Evolutionary conservation across 1,140 invertebrate genomes (phyloP).

Genomic region (Dendroctonus valens): DNA sequence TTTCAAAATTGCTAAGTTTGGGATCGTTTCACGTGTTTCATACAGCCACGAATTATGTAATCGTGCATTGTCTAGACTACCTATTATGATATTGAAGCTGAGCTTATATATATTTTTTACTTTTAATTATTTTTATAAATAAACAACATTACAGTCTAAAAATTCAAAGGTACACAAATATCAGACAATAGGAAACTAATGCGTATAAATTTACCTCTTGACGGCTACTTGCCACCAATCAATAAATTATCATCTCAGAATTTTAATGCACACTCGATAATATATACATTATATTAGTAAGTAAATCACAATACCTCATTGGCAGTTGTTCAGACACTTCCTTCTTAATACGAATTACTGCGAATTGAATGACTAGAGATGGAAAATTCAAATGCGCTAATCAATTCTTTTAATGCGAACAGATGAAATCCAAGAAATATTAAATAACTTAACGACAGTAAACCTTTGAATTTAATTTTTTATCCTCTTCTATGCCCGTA

Average conservation of each 20-base stretch:
- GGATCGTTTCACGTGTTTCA: constrained; percentile 2
- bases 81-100: constrained; percentile 28
- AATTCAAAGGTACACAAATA: constrained; percentile 47
- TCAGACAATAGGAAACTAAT: constrained; percentile 44
- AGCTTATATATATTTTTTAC: constrained; percentile 28
- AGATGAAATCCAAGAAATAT: no score
- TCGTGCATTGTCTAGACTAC: constrained; percentile 23
- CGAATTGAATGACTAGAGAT: no score
- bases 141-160: constrained; percentile 45
- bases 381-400: no score
- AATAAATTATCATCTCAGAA: no score
- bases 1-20: constrained; percentile 21
- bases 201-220: constrained; percentile 14
- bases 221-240: neutral
- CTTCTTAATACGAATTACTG: no score
- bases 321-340: constrained; percentile 21
- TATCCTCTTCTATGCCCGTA: no score
- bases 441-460: no score
- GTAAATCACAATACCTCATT: constrained; percentile 41
- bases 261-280: constrained; percentile 45
- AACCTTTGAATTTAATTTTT: no score
- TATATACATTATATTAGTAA: constrained; percentile 41
- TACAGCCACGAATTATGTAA: constrained; percentile 25
- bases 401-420: no score
- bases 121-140: constrained; percentile 42